Conservation (phyloP, 2,113 vertebrate species). For the Eidolon helvum region DNA sequence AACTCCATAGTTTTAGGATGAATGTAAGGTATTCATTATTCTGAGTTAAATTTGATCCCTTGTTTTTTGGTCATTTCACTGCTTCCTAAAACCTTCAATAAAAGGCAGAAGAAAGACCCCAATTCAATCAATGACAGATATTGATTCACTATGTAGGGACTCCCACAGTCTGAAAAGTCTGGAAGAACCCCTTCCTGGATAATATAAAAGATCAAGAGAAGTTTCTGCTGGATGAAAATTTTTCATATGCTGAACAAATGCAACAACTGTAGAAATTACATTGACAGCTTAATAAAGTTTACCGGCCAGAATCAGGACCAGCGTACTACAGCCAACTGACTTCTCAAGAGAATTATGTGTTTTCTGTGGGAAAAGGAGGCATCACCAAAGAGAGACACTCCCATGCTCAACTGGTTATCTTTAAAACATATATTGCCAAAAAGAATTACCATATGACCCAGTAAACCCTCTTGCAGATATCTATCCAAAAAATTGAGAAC, state of each 20-base stretch:
- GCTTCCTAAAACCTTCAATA: constrained; percentile 21
- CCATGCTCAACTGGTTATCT: neutral
- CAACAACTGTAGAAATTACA: neutral
- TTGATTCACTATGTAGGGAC: neutral
- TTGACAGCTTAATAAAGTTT: constrained; percentile 16
- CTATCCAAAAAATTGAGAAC: no score
- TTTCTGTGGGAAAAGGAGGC: neutral
- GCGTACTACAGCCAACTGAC: neutral
- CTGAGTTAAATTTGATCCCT: constrained; percentile 16
- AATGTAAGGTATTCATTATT: neutral
- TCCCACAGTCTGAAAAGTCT: neutral
- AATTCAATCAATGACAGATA: neutral
- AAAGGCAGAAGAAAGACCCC: constrained; percentile 37
- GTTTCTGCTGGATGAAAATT: neutral
- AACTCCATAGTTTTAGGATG: neutral
- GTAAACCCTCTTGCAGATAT: no score
- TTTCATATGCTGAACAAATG: neutral
- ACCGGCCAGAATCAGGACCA: neutral
- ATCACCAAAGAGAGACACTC: neutral
- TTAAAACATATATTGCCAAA: neutral
- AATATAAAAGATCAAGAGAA: neutral
- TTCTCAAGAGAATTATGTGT: neutral
- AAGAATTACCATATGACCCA: no score
- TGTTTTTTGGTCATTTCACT: constrained; percentile 16
- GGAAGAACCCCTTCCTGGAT: neutral